These are phyloP conservation scores for Uloborus diversus DNA, from an alignment of 1,140 invertebrate genomes.

Conservation along the genomic window DNA sequence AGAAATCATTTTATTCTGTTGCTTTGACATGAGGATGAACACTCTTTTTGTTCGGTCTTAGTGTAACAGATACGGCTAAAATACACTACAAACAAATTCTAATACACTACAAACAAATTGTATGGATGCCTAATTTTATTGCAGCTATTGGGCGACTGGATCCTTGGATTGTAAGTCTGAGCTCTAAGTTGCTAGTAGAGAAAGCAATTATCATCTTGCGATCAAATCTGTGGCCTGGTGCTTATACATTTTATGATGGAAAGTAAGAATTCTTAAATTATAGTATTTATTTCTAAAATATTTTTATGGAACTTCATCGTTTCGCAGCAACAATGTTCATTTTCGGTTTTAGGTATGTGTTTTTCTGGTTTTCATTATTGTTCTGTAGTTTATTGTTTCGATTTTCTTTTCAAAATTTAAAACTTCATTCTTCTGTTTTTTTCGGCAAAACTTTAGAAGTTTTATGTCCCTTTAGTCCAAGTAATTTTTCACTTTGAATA, in stretches of 20 bases:
- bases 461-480: no score
- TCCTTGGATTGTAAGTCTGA: conserved; percentile 31
- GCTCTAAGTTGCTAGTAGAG: conserved; percentile 2
- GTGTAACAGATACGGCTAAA: no score
- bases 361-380: neutral
- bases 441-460: neutral
- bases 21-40: no score
- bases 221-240: conserved; percentile 32
- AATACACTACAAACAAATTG: no score
- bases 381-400: neutral
- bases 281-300: no score
- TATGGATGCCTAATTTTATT: no score
- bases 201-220: neutral
- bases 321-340: no score
- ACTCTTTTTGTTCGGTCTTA: no score
- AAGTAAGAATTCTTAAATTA: conserved; percentile 41
- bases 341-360: neutral
- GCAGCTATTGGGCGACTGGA: neutral
- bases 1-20: no score
- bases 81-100: no score
- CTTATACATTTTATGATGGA: conserved; percentile 36
- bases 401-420: neutral
- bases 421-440: neutral
- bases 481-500: no score
- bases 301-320: no score